These are phyloP conservation scores for honey bee (Apis mellifera) DNA, from an alignment of 1,140 invertebrate species.

Conservation along the genomic window DNA sequence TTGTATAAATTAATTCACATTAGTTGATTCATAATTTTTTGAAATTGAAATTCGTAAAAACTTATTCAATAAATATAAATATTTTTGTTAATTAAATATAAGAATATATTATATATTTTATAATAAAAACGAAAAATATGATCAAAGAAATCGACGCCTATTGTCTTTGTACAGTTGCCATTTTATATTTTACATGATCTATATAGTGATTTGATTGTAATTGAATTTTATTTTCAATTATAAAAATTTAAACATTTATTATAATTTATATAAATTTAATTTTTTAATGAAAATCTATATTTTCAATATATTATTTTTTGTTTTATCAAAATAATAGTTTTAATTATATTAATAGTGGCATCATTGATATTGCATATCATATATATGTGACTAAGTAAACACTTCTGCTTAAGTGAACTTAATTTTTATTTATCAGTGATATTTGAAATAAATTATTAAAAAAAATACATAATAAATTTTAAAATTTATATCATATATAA, in stretches of 20 bases:
- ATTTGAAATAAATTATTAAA: background rate
- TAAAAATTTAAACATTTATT: background rate
- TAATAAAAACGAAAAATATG: background rate
- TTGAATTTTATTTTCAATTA: background rate
- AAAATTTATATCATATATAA: background rate
- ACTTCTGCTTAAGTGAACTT: background rate
- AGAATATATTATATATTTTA: background rate
- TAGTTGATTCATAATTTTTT: background rate
- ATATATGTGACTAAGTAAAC: background rate
- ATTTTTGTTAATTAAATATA: background rate
- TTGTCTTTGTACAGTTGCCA: constrained; percentile 28
- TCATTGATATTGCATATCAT: background rate
- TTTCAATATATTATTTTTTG: background rate
- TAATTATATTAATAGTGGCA: background rate
- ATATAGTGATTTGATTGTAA: background rate
- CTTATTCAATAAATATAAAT: background rate
- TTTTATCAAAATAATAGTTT: background rate
- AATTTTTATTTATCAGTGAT: background rate
- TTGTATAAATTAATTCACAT: background rate
- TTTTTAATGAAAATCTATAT: background rate
- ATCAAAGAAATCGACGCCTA: constrained; percentile 3
- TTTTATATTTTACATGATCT: background rate
- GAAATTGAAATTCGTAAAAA: background rate
- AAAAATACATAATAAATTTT: background rate
- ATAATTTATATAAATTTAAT: background rate